Evolutionary conservation across 2,888 invertebrate genomes (phyloP).

Genomic region (Drosophila infuscata): DNA sequence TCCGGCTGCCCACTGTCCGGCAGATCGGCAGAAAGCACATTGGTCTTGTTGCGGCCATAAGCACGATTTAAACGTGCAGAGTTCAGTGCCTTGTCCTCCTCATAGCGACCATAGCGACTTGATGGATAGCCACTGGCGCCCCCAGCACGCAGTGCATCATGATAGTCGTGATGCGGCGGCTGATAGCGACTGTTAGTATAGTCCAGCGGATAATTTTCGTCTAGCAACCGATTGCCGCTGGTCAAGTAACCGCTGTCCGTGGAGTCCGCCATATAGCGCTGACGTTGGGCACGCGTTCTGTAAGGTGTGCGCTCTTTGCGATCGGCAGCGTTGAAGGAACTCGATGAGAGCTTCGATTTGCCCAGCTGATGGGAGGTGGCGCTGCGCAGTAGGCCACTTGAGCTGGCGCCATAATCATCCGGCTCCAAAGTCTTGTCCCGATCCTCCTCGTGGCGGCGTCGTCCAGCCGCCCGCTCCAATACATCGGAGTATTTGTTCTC

Average conservation of each 20-base stretch:
- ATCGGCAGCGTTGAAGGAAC: slow-evolving; percentile 86
- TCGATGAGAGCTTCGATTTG: slow-evolving; percentile 86
- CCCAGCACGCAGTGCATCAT: slow-evolving; percentile 76
- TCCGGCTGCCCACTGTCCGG: slow-evolving; percentile 44
- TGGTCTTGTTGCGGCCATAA: slow-evolving; percentile 79
- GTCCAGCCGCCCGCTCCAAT: slow-evolving; percentile 89
- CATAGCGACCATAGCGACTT: slow-evolving; percentile 70
- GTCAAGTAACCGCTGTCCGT: slow-evolving; percentile 83
- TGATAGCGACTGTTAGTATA: slow-evolving; percentile 76
- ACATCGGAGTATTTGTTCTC: slow-evolving; percentile 93
- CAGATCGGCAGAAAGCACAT: slow-evolving; percentile 43
- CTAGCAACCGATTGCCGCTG: slow-evolving; percentile 69
- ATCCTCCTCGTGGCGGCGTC: slow-evolving; percentile 85
- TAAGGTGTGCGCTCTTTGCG: slow-evolving; percentile 85
- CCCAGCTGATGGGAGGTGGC: slow-evolving; percentile 90
- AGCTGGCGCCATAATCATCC: slow-evolving; percentile 84
- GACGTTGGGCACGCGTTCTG: slow-evolving; percentile 76
- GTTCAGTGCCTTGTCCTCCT: slow-evolving; percentile 52
- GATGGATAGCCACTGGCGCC: slow-evolving; percentile 75
- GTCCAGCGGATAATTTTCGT: slow-evolving; percentile 82
- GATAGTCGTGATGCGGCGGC: slow-evolving; percentile 75
- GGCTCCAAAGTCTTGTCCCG: slow-evolving; percentile 91
- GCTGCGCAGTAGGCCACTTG: slow-evolving; percentile 87
- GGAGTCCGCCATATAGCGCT: slow-evolving; percentile 81
- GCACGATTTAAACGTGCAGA: slow-evolving; percentile 53